phyloP scores from a whole-genome alignment of 2,797 vertebrate species.

The Cacajao melanocephalus region DNA sequence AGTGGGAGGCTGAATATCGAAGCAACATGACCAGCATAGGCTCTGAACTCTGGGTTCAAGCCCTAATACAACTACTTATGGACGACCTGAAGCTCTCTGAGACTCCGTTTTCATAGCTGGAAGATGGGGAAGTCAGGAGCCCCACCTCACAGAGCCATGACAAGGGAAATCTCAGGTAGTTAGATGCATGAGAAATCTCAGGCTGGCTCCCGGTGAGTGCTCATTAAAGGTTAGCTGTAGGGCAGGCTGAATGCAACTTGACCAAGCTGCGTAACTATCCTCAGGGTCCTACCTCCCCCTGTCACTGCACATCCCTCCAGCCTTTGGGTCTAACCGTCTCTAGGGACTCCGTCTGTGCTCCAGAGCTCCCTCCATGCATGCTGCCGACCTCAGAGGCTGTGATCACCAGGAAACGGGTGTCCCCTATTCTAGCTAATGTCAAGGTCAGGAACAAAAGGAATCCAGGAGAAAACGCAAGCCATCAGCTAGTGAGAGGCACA shows the following conservation, averaged over 20 bases:
- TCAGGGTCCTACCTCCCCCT: neutral
- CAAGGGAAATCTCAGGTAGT: neutral
- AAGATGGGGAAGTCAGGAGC: neutral
- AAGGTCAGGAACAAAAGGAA: neutral
- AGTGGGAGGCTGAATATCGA: neutral
- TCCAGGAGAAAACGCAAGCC: neutral
- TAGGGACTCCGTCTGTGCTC: neutral
- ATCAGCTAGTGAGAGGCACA: neutral
- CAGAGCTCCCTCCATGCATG: neutral
- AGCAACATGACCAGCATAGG: neutral
- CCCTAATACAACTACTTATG: accelerated
- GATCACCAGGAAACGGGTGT: neutral
- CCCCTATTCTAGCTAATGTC: neutral
- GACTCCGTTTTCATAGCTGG: neutral
- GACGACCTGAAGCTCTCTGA: neutral
- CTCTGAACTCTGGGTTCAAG: neutral
- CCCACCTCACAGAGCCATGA: neutral
- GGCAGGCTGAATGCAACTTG: neutral
- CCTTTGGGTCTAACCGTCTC: neutral
- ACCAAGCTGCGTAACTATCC: neutral
- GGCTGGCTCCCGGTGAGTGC: neutral
- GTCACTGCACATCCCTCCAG: neutral
- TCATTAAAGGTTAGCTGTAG: neutral
- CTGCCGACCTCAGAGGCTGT: accelerated
- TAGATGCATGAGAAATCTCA: neutral